Evolutionary conservation across 2,888 invertebrate genomes (phyloP), one percentile per base, ranked within the genome.

Genomic region (Pogonocherus hispidulus): DNA sequence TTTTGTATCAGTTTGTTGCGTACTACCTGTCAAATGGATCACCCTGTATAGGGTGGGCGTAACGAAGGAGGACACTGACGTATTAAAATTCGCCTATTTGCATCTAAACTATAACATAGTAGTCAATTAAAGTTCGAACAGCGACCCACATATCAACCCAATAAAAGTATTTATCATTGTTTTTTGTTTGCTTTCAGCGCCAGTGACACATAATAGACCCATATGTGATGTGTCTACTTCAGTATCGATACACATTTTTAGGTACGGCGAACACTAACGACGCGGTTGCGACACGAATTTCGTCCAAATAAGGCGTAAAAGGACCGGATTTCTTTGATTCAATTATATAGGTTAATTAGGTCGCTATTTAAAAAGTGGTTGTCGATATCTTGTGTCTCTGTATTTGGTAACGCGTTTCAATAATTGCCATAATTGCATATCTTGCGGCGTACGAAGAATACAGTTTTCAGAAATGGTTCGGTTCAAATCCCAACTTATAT

Each of bases 281-380:
- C 52, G 6, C 19, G 22, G 49, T 70, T 70, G 57, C 65, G 37
- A 57, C 62, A 70, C 49, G 41, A 59, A 46, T 32, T 19, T 47
- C 44, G 54, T 46, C 71, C 72, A 66, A 70, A 68, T 56, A 73
- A 16, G 72, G 70, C 60, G 32, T 52, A 67, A 67, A 66, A 74
- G 71, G 73, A 70, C 73, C 74, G 72, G 73, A 73, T 73, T 63
- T 73, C 69, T 73, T 72, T 69, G 74, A 70, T 71, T 73, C 59
- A 72, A 72, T 71, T 67, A 76, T 70, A 73, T 71, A 67, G 76
- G 74, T 73, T 75, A 75, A 76, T 76, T 74, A 71, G 72, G 41
- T 16, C 11, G 41, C n/a, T 41, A 41, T 14, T 41, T 41, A n/a
- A 41, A n/a, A 41, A 41, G 14, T 41, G 11, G 16, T 32, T 32